These are phyloP conservation scores for Esox niger DNA, from an alignment of 2,113 vertebrate genomes.

Conservation along the genomic window DNA sequence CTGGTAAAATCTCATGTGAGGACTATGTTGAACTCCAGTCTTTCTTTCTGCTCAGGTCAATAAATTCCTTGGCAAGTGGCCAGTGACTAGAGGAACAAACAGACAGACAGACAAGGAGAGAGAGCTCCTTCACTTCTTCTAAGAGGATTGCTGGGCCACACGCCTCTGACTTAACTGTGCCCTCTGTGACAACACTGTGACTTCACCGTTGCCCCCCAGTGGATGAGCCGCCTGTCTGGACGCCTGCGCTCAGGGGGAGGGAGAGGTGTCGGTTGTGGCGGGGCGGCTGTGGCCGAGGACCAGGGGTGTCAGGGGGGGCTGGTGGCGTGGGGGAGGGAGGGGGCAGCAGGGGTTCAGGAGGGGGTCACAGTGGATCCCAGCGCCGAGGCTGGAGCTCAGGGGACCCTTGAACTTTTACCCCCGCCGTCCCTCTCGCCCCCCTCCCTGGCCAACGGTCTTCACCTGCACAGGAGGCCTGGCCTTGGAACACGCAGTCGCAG, in stretches of 20 bases:
- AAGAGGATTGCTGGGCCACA: too few species aligned
- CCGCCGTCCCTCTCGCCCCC: constrained; percentile 81
- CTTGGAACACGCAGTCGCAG: constrained; percentile 50
- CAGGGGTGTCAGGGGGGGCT: constrained; percentile 59
- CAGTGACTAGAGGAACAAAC: constrained; percentile 24
- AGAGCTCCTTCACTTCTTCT: background rate
- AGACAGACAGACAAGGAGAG: background rate
- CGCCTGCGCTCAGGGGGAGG: constrained; percentile 81
- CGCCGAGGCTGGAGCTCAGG: constrained; percentile 76
- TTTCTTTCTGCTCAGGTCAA: constrained; percentile 45
- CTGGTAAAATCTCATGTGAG: constrained; percentile 4
- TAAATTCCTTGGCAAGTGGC: constrained; percentile 28
- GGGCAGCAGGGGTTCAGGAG: constrained; percentile 53
- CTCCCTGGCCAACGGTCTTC: constrained; percentile 88
- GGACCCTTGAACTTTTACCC: constrained; percentile 85
- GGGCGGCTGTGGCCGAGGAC: constrained; percentile 70
- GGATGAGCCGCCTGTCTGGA: constrained; percentile 89
- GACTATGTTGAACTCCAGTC: constrained; percentile 10
- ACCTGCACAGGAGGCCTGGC: constrained; percentile 80
- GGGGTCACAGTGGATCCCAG: constrained; percentile 50
- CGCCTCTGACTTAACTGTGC: too few species aligned
- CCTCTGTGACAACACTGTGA: constrained; percentile 64
- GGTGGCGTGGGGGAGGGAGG: constrained; percentile 61
- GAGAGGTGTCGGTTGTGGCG: constrained; percentile 79
- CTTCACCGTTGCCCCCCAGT: constrained; percentile 65